Evolutionary conservation across 2,797 vertebrate species (phyloP).

Genomic region (Channallabes apus): DNA sequence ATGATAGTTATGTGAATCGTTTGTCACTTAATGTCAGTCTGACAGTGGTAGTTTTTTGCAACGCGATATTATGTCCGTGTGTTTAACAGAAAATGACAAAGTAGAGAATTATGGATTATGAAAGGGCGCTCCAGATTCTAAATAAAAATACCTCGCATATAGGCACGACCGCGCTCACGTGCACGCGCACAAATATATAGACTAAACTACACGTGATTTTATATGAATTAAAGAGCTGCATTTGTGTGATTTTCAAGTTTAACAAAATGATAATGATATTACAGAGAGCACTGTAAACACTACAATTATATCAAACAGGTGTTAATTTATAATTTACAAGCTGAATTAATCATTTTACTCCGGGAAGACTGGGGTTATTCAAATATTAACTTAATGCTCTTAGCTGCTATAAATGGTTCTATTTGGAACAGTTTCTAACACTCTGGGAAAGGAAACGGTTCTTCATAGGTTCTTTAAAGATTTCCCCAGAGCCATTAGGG

Average conservation of each 20-base stretch:
- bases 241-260: neutral
- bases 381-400: neutral
- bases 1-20: slow-evolving; percentile 38
- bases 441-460: neutral
- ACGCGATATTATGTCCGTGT: slow-evolving; percentile 37
- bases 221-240: neutral
- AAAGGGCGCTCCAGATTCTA: neutral
- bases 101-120: neutral
- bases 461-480: neutral
- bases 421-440: neutral
- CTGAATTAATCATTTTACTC: neutral
- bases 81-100: slow-evolving; percentile 12
- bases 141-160: neutral
- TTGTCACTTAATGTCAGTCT: slow-evolving; percentile 44
- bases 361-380: neutral
- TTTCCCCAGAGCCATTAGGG: neutral
- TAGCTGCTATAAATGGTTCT: neutral
- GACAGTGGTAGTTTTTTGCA: slow-evolving; percentile 49
- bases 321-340: neutral
- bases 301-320: neutral
- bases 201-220: neutral
- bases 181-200: neutral
- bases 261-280: neutral
- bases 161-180: neutral
- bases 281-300: neutral